A percentile compares a stretch with the other conserved stretches of the same genome.
phyloP scores from a whole-genome alignment of 2,888 invertebrate genomes.

The Eupelmus urozonus region DNA sequence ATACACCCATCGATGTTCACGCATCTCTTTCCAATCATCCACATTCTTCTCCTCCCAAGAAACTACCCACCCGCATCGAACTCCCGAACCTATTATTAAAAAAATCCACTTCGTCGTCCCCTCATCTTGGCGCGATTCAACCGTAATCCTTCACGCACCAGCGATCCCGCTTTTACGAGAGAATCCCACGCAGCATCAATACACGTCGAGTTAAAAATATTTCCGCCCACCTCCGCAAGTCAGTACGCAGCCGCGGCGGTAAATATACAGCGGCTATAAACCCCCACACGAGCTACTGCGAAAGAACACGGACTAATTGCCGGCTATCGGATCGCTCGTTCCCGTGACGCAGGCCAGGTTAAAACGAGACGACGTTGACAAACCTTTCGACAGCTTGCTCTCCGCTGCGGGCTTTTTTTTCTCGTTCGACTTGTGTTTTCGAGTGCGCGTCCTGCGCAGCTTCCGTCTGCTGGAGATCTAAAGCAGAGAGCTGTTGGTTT shows the following conservation, averaged over 20 bases:
- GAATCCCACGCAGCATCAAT: background rate
- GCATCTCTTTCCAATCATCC: no score
- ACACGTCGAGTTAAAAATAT: slow-evolving; percentile 3
- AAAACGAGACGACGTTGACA: slow-evolving; percentile 30
- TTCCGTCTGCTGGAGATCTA: background rate
- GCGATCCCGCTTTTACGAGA: background rate
- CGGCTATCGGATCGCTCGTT: background rate
- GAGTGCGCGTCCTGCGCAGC: slow-evolving; percentile 1
- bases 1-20: no score
- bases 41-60: background rate
- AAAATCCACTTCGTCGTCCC: background rate
- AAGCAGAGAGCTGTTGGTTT: background rate
- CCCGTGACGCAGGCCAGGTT: background rate
- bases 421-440: slow-evolving; percentile 16
- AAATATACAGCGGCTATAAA: slow-evolving; percentile 1
- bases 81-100: background rate
- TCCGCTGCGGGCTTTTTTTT: background rate
- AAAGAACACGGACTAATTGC: slow-evolving; percentile 24
- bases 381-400: slow-evolving; percentile 43
- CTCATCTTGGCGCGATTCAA: background rate
- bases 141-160: background rate
- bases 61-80: background rate
- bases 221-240: background rate
- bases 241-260: background rate
- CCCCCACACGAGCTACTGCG: background rate